Conservation (phyloP, 2,888 invertebrate genomes). For the Drosophila pseudotalamancana region DNA sequence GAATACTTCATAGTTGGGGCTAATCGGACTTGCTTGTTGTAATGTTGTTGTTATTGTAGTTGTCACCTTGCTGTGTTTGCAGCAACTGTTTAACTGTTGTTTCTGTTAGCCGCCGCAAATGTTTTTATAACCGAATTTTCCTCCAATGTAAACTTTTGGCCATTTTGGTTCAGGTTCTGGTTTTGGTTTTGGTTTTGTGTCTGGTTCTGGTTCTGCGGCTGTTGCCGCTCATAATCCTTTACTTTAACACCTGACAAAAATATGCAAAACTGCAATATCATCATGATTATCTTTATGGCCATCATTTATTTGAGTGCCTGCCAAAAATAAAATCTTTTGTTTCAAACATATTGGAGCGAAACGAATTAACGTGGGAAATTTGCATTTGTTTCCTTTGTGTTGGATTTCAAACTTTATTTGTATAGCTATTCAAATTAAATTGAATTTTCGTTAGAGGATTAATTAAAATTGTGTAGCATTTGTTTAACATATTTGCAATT, state of each 20-base stretch:
- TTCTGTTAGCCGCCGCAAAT: constrained; percentile 8
- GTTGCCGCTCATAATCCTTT: constrained; percentile 54
- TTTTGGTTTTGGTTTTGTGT: constrained; percentile 8
- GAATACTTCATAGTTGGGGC: constrained; percentile 39
- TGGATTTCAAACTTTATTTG: background rate
- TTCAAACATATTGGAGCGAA: background rate
- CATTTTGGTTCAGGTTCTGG: constrained; percentile 16
- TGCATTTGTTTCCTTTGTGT: constrained; percentile 48
- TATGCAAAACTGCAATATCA: constrained; percentile 48
- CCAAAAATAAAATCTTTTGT: constrained; percentile 48
- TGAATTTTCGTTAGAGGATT: background rate
- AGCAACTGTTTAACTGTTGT: constrained; percentile 62
- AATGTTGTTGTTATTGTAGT: constrained; percentile 1
- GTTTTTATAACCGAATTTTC: constrained; percentile 52
- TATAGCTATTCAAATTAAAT: background rate
- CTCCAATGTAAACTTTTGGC: constrained; percentile 6
- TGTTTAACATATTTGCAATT: background rate
- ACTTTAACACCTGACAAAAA: constrained; percentile 68
- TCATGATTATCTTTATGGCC: constrained; percentile 29
- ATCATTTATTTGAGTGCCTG: constrained; percentile 34
- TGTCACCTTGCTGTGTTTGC: constrained; percentile 48
- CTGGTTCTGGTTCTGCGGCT: background rate
- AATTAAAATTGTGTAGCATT: too few species aligned
- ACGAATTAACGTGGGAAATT: constrained; percentile 36
- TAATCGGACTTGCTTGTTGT: constrained; percentile 23